phyloP scores from a whole-genome alignment of 2,888 invertebrate species.

The Dastarcus helophoroides region DNA sequence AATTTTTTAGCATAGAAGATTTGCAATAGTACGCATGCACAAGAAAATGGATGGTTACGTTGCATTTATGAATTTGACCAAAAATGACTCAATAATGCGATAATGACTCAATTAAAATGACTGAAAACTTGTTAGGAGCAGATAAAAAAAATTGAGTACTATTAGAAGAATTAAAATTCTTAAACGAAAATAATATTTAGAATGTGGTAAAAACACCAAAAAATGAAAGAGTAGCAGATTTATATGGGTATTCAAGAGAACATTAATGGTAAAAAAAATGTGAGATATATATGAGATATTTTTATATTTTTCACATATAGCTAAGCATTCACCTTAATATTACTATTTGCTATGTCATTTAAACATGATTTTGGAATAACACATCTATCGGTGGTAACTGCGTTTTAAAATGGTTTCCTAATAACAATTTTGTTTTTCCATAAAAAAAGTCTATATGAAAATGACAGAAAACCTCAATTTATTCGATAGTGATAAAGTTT shows the following conservation, averaged over 20 bases:
- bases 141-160: constrained; percentile 20
- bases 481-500: constrained; percentile 11
- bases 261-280: constrained; percentile 14
- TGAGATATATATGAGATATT: too few relatives aligned
- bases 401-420: constrained; percentile 12
- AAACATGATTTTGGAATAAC: constrained; percentile 8
- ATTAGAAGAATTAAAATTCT: constrained; percentile 20
- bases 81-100: constrained; percentile 4
- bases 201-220: constrained; percentile 18
- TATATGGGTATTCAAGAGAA: constrained; percentile 25
- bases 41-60: constrained; percentile 14
- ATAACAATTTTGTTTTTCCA: too few relatives aligned
- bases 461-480: constrained; percentile 4
- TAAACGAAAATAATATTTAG: constrained; percentile 23
- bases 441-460: constrained; percentile 9
- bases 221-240: constrained; percentile 17
- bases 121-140: constrained; percentile 17
- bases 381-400: constrained; percentile 10
- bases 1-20: constrained; percentile 8
- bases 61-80: constrained; percentile 12
- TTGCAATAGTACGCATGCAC: constrained; percentile 12
- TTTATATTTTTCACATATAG: too few relatives aligned
- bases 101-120: constrained; percentile 12
- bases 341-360: constrained; percentile 6
- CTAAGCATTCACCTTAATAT: not conserved